phyloP scores from a whole-genome alignment of 2,113 vertebrate genomes.

The Corythoichthys intestinalis region DNA sequence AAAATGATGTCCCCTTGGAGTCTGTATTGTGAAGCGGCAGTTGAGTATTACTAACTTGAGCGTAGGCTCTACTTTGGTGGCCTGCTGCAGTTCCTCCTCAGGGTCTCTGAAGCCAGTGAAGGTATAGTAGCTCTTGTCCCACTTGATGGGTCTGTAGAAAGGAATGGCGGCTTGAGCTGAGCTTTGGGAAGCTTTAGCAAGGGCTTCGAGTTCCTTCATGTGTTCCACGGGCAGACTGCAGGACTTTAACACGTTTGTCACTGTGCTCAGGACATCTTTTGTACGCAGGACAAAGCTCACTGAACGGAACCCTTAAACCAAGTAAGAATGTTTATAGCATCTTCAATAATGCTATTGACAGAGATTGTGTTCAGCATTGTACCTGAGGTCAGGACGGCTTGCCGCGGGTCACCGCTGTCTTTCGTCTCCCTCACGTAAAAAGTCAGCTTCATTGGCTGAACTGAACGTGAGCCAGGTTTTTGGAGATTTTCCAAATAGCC shows the following conservation, averaged over 20 bases:
- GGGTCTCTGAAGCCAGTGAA: constrained; percentile 94
- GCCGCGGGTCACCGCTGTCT: constrained; percentile 66
- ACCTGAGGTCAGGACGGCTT: constrained; percentile 73
- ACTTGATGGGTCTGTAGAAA: constrained; percentile 86
- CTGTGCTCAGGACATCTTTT: constrained; percentile 85
- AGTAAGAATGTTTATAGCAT: not conserved
- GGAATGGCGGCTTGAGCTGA: constrained; percentile 35
- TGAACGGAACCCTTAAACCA: constrained; percentile 80
- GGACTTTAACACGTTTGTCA: constrained; percentile 85
- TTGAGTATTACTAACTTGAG: constrained; percentile 71
- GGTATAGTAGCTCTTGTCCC: constrained; percentile 90
- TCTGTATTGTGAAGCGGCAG: not conserved
- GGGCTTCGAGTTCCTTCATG: constrained; percentile 66
- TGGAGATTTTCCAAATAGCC: constrained; percentile 91
- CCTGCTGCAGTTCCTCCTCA: constrained; percentile 85
- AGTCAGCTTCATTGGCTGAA: constrained; percentile 84
- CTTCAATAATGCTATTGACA: not conserved
- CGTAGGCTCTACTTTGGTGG: constrained; percentile 78
- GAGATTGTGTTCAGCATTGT: not conserved
- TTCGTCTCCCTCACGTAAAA: constrained; percentile 90
- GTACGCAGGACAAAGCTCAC: constrained; percentile 89
- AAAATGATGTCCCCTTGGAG: not conserved
- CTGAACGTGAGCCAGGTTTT: constrained; percentile 76
- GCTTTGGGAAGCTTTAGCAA: constrained; percentile 33
- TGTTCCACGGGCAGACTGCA: constrained; percentile 90